These are phyloP conservation scores for Leptinotarsa rubiginosa DNA, from an alignment of 2,888 invertebrate species.

Conservation along the genomic window DNA sequence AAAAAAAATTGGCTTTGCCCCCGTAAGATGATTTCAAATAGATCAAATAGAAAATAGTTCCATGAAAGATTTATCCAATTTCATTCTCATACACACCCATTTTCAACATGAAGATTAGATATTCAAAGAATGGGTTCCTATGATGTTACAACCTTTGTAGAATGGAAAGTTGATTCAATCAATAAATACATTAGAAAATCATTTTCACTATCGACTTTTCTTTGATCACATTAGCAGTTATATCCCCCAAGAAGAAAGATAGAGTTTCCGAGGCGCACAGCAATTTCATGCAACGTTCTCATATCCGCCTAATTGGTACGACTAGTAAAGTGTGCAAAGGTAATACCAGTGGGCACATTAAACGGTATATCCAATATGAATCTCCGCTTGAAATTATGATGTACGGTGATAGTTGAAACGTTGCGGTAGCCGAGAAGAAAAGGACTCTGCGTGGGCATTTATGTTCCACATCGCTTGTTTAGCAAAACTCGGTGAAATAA, in stretches of 20 bases:
- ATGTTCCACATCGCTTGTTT: slow-evolving; percentile 59
- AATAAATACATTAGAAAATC: not conserved
- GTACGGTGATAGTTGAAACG: slow-evolving; percentile 56
- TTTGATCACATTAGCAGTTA: slow-evolving; percentile 1
- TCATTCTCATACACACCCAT: no score
- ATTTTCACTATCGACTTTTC: not conserved
- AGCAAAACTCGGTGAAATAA: slow-evolving; percentile 54
- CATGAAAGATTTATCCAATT: no score
- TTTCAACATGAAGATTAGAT: no score
- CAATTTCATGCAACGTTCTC: slow-evolving; percentile 21
- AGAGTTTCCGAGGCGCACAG: slow-evolving; percentile 1
- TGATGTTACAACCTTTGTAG: no score
- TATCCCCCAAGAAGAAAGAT: slow-evolving; percentile 9
- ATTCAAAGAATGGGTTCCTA: no score
- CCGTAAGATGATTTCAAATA: no score
- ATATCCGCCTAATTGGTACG: slow-evolving; percentile 25
- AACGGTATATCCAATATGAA: slow-evolving; percentile 28
- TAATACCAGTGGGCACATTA: slow-evolving; percentile 31
- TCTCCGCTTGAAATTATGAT: slow-evolving; percentile 56
- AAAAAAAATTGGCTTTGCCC: no score
- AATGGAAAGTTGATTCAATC: no score
- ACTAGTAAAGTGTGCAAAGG: slow-evolving; percentile 27
- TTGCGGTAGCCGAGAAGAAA: slow-evolving; percentile 56
- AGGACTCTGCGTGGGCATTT: slow-evolving; percentile 56
- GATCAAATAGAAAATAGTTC: no score